Percentiles rank a stretch among this genome's conserved stretches.
Evolutionary conservation across 2,113 vertebrate species (phyloP).

Genomic region (Hydropotes inermis): DNA sequence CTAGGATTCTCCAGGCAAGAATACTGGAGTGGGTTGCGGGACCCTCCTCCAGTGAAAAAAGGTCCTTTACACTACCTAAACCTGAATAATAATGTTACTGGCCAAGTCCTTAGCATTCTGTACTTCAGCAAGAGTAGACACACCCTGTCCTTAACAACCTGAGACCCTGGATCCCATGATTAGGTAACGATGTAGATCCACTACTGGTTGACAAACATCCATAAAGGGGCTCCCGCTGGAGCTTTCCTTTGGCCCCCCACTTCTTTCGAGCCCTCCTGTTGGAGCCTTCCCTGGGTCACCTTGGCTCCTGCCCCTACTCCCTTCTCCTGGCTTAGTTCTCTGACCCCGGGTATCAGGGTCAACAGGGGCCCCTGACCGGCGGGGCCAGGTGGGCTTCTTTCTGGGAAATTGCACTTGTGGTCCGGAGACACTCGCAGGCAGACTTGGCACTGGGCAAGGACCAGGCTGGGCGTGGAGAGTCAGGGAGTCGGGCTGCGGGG

Average conservation of each 20-base stretch:
- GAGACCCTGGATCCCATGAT: not conserved
- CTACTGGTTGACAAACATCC: not conserved
- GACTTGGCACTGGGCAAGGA: not conserved
- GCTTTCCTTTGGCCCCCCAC: not conserved
- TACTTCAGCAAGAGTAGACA: not conserved
- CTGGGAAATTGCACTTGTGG: not conserved
- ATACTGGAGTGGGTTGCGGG: not conserved
- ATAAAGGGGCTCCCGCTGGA: not conserved
- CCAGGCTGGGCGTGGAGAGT: not conserved
- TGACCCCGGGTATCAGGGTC: not conserved
- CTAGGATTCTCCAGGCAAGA: not conserved
- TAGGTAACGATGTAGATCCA: not conserved
- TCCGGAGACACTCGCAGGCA: not conserved
- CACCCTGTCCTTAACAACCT: not conserved
- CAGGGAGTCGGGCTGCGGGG: not conserved
- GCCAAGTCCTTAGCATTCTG: not conserved
- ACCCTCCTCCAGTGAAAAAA: not conserved
- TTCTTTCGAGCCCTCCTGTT: not conserved
- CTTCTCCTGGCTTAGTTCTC: not conserved
- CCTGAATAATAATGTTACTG: not conserved
- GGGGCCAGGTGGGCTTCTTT: not conserved
- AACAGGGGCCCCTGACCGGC: not conserved
- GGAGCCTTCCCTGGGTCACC: not conserved
- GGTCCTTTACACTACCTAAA: not conserved
- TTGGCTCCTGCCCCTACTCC: not conserved